Conservation (phyloP, 2,113 vertebrate species). For the Hemibagrus wyckioides region DNA sequence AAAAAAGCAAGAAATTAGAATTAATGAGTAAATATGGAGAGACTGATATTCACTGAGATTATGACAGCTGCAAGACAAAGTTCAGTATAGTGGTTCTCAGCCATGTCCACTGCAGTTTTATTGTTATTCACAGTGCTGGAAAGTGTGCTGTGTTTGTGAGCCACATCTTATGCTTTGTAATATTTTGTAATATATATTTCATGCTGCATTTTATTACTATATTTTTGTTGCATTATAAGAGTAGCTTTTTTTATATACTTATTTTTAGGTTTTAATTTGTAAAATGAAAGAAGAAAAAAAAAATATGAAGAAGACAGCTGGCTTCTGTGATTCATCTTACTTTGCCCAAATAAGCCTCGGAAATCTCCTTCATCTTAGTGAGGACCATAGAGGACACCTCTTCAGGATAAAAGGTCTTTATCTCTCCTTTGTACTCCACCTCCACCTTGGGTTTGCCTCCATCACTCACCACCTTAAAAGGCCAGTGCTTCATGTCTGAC, state of each 20-base stretch:
- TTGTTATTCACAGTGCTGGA: neutral
- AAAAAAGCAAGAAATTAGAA: slow-evolving; percentile 3
- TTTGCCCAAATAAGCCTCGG: slow-evolving; percentile 88
- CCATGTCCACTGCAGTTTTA: neutral
- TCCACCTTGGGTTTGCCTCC: slow-evolving; percentile 83
- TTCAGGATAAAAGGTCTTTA: slow-evolving; percentile 83
- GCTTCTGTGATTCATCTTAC: slow-evolving; percentile 56
- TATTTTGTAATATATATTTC: neutral
- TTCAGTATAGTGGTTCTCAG: neutral
- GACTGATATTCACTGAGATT: neutral
- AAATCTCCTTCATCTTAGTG: slow-evolving; percentile 91
- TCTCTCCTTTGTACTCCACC: slow-evolving; percentile 88
- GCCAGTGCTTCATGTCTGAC: slow-evolving; percentile 91
- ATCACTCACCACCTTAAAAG: slow-evolving; percentile 86
- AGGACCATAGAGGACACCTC: slow-evolving; percentile 93
- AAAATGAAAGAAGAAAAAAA: neutral
- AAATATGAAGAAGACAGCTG: neutral
- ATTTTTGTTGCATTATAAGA: neutral
- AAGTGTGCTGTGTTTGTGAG: neutral
- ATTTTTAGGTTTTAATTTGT: neutral
- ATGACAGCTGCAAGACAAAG: neutral
- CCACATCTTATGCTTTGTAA: neutral
- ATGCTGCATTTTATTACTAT: neutral
- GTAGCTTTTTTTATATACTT: neutral
- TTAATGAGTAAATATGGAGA: too few relatives aligned